Evolutionary conservation across 1,140 invertebrate species (phyloP), one percentile per base, ranked within the genome.

Genomic region (Globodera rostochiensis): DNA sequence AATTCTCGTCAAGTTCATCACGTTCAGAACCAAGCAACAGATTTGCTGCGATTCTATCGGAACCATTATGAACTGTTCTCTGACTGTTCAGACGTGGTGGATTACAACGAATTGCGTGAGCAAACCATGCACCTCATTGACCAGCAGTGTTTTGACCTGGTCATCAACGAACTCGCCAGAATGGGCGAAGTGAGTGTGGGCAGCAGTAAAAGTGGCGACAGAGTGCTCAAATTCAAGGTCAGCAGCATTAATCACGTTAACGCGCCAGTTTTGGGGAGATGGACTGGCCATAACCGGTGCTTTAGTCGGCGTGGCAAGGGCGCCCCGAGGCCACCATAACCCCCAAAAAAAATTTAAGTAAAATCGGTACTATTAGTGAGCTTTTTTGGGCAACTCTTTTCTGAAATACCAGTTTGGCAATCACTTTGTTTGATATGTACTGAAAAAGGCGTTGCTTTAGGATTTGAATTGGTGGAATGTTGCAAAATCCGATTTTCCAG

Each of bases 21-120:
- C 67, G 74, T 86, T 71, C 47, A 87, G 81, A 47, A 71, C 1
- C 81, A 80, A 49, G 84, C 84, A 3, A 74, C 77, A n/a, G 73
- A 88, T 19, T 50, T 88, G 60, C 71, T 90, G 0, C 60, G 80
- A 9, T 81, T 85, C 60, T 90, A 88, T 49, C 82, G 85, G 45
- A 74, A 82, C 6, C 50, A 87, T 8, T 85, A 82, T 47, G 87
- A 88, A 73, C 45, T 70, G 47, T 57, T 83, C 21, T 83, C 79
- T 57, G 87, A 90, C 77, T 85, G 83, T 49, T 82, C 87, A n/a
- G 87, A 88, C 76, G 88, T 88, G 8, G 85, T 88, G 11, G 85
- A 77, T 2, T 88, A 87, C 66, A 73, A 86, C 45, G 88, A 88
- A n/a, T 77, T 88, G 49, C 77, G 84, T 45, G 66, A 83, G 45